A percentile compares a stretch with the other conserved stretches of the same genome.
These are phyloP conservation scores for Melanocharis versteri DNA, from an alignment of 2,113 vertebrate genomes.

Conservation along the genomic window DNA sequence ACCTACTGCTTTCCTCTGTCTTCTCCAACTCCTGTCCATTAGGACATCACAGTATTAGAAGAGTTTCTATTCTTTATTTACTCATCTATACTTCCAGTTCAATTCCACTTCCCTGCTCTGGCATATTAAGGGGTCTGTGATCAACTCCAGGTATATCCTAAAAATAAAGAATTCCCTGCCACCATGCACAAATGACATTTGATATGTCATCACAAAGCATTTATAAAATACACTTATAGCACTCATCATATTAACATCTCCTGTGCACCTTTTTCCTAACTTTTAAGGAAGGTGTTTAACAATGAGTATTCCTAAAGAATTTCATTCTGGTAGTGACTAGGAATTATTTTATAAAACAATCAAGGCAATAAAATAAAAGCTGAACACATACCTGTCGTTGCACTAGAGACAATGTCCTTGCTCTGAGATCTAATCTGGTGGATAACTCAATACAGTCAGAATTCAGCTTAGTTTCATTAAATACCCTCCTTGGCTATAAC, in stretches of 20 bases:
- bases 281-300: not conserved
- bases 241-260: not conserved
- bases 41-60: not conserved
- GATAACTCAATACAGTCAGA: not conserved
- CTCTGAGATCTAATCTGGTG: not conserved
- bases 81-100: not conserved
- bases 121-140: not conserved
- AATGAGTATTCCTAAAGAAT: not conserved
- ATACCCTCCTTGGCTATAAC: not conserved
- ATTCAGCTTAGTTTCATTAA: not conserved
- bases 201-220: not conserved
- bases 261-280: not conserved
- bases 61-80: not conserved
- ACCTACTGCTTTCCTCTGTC: not conserved
- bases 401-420: not conserved
- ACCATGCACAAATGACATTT: not conserved
- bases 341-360: not conserved
- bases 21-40: not conserved
- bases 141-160: not conserved
- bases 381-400: not conserved
- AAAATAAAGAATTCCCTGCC: not conserved
- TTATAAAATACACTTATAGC: not conserved
- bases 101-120: not conserved
- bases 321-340: not conserved
- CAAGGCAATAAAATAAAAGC: not conserved